Base-by-base conservation (phyloP, 2,888 invertebrate species). In the Ophraella communa region DNA sequence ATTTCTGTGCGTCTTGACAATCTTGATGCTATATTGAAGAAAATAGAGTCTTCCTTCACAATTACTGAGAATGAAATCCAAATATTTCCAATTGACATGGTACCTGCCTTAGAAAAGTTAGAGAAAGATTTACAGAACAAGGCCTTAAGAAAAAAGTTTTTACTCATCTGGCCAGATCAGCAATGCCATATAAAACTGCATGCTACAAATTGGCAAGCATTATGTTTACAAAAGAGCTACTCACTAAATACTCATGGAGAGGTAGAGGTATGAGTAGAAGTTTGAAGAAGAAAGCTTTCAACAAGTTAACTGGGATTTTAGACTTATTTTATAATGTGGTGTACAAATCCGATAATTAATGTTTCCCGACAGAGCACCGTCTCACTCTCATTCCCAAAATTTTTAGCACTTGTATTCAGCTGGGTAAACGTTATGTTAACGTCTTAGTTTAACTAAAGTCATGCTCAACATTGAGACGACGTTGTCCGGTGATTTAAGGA, bases 351-450 rank as follows among this genome's bases (percentile, higher is more conserved):
- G 52, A 60, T 44, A 60, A 55, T 23, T 55, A 23, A 20, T 42
- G n/a, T n/a, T n/a, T n/a, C n/a, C n/a, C n/a, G n/a, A n/a, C n/a
- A n/a, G n/a, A n/a, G n/a, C n/a, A n/a, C n/a, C n/a, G n/a, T n/a
- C n/a, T n/a, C n/a, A n/a, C n/a, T n/a, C 35, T 4, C 14, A 81
- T 49, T 65, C 64, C 55, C 18, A 44, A 42, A 54, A 60, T 24
- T 11, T 24, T 56, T 27, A 56, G 18, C 44, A 21, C 44, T 35
- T 14, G n/a, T 42, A 42, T n/a, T 55, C 35, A 24, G 18, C 44
- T 56, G 42, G 24, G 44, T 56, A 27, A 56, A 44, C 17, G 44
- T 44, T 44, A 17, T 55, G 24, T 17, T n/a, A 23, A 55, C 27
- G 39, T 55, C 44, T 14, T 55, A 18, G n/a, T 39, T 54, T n/a